Base-by-base conservation (phyloP, 2,797 vertebrate species). In the Pyrocephalus nanus region DNA sequence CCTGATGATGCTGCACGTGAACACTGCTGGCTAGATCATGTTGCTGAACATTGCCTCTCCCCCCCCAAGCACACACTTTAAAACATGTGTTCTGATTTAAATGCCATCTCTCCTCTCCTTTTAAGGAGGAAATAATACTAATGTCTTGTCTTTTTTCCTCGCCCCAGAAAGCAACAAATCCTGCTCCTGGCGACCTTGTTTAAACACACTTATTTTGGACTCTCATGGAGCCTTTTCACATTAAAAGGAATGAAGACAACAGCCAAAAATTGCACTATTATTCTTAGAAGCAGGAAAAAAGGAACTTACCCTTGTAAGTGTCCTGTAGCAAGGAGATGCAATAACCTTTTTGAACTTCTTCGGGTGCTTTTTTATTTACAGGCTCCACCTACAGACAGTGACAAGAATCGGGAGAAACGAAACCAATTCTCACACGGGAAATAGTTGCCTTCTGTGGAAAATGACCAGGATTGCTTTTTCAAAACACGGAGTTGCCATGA, bases 311-410 rank as follows among this genome's bases (percentile, higher is more conserved):
- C 53, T 51, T 23, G 18, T 6, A 54, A 47, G 22, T 1, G 22
- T 72, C 82, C 54, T 1, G 50, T 5, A 51, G 82, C 6, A 86
- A 88, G 85, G 36, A 78, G 78, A 80, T 74, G 15, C 8, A 70
- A 11, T 12, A 71, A 12, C 27, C 22, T 26, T 21, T 30, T 15
- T 8, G 45, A 36, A 5, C 15, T 48, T n/a, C 57, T 60, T 22
- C 40, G 11, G 1, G 1, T 10, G 15, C n/a, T 15, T 74, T 90
- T 74, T 32, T 9, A 51, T 34, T 75, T 25, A 20, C 18, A 87
- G 51, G 66, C 93, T 95, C 93, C 95, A 29, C 96, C 96, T 50
- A 62, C 51, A 11, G 8, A 20, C 12, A 26, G 2, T 86, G 90
- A 94, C 4, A 17, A 42, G 11, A 34, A 32, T 9, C 2, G 12